Evolutionary conservation across 1,140 invertebrate genomes (phyloP), one percentile per base, ranked within the genome.

Genomic region (Triops cancriformis): DNA sequence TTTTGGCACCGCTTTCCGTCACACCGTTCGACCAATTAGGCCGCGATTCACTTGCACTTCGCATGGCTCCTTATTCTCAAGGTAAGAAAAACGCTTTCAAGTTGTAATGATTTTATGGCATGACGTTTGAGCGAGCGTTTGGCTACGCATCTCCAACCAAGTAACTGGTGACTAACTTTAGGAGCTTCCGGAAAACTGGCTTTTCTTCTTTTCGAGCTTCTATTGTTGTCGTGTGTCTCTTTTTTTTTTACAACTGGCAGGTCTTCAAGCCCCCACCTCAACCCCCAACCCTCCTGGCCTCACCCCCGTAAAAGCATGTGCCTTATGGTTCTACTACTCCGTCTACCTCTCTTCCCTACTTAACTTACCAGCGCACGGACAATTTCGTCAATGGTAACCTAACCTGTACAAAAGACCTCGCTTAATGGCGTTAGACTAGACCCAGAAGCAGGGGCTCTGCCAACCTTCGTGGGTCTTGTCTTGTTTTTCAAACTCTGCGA

Each of bases 11-110:
- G n/a, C 51, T 64, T 64, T 64, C 51, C 51, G 51, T 64, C 51
- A 64, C 51, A 64, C 51, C 51, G 14, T 64, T 64, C 51, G 51
- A 64, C 51, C 51, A 64, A 64, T 64, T 64, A 64, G 51, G 51
- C 51, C 51, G 51, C 23, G 51, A 64, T 64, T 6, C 51, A 64
- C 51, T 64, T 23, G 11, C 51, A 64, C n/a, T 64, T n/a, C 51
- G 51, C 14, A 64, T 64, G 51, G 51, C 51, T 23, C 23, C 51
- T 18, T 64, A 64, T 23, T 23, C 51, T 64, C 51, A 64, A 64
- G 51, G 51, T 64, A 64, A 64, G 51, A 64, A 7, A 64, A 64
- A 64, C 14, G 51, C 14, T 18, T 64, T 64, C 6, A 64, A 64
- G 51, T 14, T 18, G 51, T 64, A 64, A 64, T 64, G 51, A 23